Evolutionary conservation across 2,888 invertebrate genomes (phyloP), one percentile per base, ranked within the genome.

Genomic region (Morpho helenor): DNA sequence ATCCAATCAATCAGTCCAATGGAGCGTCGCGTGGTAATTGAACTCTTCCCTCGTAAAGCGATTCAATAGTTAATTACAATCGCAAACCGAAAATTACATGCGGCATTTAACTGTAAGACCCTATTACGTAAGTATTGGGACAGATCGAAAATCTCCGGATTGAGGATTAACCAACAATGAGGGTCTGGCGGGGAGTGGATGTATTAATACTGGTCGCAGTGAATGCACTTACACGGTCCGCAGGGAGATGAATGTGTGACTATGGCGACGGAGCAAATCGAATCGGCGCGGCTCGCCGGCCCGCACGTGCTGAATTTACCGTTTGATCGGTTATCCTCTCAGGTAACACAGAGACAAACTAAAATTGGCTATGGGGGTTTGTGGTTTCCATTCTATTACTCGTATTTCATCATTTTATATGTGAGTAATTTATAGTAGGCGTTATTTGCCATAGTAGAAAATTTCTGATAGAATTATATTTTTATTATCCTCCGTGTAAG

Each of bases 71-170:
- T 87, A 87, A 87, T 87, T 89, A 84, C 87, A 85, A 87, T 83
- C 77, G 87, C 87, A 86, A 87, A 89, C 87, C 87, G 84, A 88
- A 87, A 87, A 89, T 89, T 87, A 87, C 85, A 85, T 78, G 85
- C 84, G 72, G 81, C 83, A 84, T 88, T 87, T 82, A 86, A 84
- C 81, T 69, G 79, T 79, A 77, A 81, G 84, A 84, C 83, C 83
- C 84, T 82, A 84, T 85, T 85, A 84, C 80, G 79, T 79, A 78
- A 84, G 84, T 84, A 84, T 85, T 79, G 82, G 83, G 78, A 79
- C 79, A 52, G 52, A 31, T 31, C 52, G 44, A 74, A 78, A 84
- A 85, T 87, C 87, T 85, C 82, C 77, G 83, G 81, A 77, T 80
- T 77, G 76, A 75, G 87, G 87, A 89, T 87, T 88, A 86, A 81